Percentiles rank a stretch among this genome's conserved stretches.
These are phyloP conservation scores for Pseudocheirus occidentalis DNA, from an alignment of 2,797 vertebrate genomes.

Conservation along the genomic window DNA sequence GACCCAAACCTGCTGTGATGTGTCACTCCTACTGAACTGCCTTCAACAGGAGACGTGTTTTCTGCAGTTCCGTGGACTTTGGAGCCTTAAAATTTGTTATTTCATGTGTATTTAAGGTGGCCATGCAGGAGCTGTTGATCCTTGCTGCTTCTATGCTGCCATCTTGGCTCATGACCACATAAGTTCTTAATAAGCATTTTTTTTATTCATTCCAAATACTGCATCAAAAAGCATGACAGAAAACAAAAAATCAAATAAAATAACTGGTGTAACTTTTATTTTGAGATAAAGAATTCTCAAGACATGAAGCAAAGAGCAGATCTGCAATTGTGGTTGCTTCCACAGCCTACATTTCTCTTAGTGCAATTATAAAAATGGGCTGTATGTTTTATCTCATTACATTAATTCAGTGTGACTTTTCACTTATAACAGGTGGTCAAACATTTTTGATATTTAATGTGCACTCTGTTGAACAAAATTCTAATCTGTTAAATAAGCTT, in stretches of 20 bases:
- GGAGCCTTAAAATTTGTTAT: too few species aligned
- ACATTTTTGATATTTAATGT: slow-evolving; percentile 77
- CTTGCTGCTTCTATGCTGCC: too few species aligned
- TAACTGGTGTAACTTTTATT: neutral
- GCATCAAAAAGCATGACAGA: neutral
- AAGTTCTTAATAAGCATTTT: neutral
- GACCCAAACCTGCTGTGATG: too few species aligned
- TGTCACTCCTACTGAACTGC: too few species aligned
- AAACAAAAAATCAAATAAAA: slow-evolving; percentile 10
- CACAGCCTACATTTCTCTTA: neutral
- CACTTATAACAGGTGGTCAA: slow-evolving; percentile 67
- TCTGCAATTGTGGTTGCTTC: neutral
- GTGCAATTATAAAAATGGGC: slow-evolving; percentile 67
- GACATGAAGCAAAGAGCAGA: neutral
- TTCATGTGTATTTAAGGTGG: too few species aligned
- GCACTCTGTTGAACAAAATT: slow-evolving; percentile 71
- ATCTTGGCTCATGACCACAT: too few species aligned
- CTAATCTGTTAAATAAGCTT: slow-evolving; percentile 82
- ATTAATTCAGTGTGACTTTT: slow-evolving; percentile 72
- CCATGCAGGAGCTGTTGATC: too few species aligned
- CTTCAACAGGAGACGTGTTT: too few species aligned
- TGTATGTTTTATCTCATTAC: slow-evolving; percentile 76
- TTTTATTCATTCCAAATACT: neutral
- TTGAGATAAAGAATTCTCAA: neutral
- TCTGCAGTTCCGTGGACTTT: too few species aligned